Evolutionary conservation across 1,140 invertebrate species (phyloP), one percentile per base, ranked within the genome.

Genomic region (Danaus melanippus): DNA sequence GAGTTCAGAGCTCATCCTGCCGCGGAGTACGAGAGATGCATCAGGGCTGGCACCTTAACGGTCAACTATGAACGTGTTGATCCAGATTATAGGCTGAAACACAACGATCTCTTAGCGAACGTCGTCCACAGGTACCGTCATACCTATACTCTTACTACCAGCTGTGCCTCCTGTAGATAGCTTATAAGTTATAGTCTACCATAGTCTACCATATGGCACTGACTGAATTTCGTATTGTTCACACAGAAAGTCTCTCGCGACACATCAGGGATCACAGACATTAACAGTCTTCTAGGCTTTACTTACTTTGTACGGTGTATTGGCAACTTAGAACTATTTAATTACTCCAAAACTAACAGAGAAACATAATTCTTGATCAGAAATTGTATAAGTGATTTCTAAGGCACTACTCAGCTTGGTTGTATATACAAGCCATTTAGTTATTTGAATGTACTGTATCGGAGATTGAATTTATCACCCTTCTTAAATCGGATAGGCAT

Each of bases 11-110:
- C 96, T 4, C 95, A 97, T 88, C 95, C 95, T 0, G 94, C 94
- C 0, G 95, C 97, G 72, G 94, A 96, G 80, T 97, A 97, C 85
- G 95, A 96, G 80, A 89, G 95, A 48, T 96, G 95, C 73, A 96
- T 98, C 69, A 91, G 93, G 63, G 93, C 93, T 46, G 98, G 98
- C 8, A 95, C 94, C 0, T 88, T 99, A 58, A 97, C 94, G 10
- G 96, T 99, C 52, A 99, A 99, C 89, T 97, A 97, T 71, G 93
- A 98, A 82, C 92, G 93, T 79, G 96, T 98, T 50, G 92, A 95
- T 67, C 91, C 94, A 8, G 95, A 98, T 82, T 98, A 99, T 87
- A 91, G 93, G 74, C 89, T 99, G 32, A 95, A 96, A 80, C 94
- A 97, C 86, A 97, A 97, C 81, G 97, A 99, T 87, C 90, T 96